These are phyloP conservation scores for Thermophis baileyi DNA, from an alignment of 2,113 vertebrate genomes.

Conservation along the genomic window DNA sequence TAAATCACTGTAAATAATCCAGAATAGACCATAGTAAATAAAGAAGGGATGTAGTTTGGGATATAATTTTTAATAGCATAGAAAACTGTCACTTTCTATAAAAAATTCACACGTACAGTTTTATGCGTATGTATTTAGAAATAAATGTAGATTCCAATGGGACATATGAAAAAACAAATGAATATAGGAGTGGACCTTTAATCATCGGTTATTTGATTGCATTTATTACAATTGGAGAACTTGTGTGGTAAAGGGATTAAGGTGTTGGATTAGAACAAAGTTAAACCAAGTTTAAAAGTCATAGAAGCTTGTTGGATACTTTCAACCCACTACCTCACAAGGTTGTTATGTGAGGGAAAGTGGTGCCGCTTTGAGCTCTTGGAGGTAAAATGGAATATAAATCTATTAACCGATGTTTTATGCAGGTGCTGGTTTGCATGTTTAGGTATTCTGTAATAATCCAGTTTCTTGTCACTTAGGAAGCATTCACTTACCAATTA, in stretches of 20 bases:
- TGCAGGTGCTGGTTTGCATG: not conserved
- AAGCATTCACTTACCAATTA: not conserved
- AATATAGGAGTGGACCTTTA: not conserved
- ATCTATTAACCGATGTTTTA: not conserved
- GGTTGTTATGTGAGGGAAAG: not conserved
- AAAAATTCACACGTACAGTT: not conserved
- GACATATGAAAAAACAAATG: not conserved
- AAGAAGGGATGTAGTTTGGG: not conserved
- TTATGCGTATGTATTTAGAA: not conserved
- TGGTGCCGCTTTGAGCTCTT: not conserved
- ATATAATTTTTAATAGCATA: not conserved
- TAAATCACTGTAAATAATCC: not conserved
- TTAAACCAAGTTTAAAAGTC: not conserved
- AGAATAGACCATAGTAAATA: not conserved
- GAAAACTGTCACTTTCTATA: not conserved
- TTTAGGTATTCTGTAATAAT: not conserved
- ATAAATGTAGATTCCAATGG: not conserved
- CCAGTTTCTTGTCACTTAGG: not conserved
- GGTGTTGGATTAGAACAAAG: not conserved
- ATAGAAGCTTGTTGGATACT: not conserved
- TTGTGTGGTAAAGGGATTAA: not conserved
- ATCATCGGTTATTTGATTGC: not conserved
- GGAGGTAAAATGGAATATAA: not conserved
- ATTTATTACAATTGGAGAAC: not conserved
- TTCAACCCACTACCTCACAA: not conserved